A percentile compares a stretch with the other conserved stretches of the same genome.
Conservation (phyloP, 2,113 vertebrate genomes). For the Psittacara wagleri region DNA sequence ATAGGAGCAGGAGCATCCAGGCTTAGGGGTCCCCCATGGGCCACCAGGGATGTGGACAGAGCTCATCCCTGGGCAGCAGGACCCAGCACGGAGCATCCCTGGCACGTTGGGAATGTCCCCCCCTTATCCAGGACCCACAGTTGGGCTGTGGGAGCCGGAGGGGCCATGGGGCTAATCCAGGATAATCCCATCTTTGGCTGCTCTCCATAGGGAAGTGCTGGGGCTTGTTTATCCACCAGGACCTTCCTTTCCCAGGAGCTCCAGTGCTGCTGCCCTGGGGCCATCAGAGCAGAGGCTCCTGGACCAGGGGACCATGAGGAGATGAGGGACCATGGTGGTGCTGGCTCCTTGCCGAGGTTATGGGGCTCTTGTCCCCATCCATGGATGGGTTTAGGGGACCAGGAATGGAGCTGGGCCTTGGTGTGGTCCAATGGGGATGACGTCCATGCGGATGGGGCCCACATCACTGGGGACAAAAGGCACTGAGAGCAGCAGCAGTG, state of each 20-base stretch:
- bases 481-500: neutral
- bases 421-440: no score
- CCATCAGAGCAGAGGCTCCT: accelerated
- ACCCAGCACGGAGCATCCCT: neutral
- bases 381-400: neutral
- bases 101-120: accelerated
- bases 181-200: neutral
- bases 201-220: neutral
- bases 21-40: accelerated
- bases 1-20: neutral
- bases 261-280: neutral
- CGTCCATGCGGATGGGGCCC: neutral
- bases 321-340: neutral
- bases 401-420: neutral
- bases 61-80: neutral
- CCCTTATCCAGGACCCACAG: neutral
- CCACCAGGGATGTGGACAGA: neutral
- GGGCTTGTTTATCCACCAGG: neutral
- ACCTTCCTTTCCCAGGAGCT: neutral
- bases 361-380: neutral
- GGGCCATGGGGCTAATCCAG: neutral
- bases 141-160: neutral
- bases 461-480: neutral
- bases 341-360: neutral
- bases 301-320: no score